Conservation (phyloP, 2,113 vertebrate genomes). For the Nycticebus coucang region DNA sequence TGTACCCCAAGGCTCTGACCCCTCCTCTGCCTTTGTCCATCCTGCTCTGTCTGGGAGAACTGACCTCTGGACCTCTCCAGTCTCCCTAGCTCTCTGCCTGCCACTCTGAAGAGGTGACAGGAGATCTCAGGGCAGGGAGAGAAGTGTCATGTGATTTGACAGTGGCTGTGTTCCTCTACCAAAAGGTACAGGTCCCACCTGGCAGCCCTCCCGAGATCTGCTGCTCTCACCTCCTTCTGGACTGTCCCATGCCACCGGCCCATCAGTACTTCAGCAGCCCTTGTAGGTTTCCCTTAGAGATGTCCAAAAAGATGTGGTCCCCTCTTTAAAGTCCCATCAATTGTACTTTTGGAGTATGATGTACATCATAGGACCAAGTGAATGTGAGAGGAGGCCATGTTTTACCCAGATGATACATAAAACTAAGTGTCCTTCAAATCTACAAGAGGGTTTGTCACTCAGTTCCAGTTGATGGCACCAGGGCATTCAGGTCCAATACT, state of each 20-base stretch:
- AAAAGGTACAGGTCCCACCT: not conserved
- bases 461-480: not conserved
- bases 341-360: not conserved
- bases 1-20: not conserved
- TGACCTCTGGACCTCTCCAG: not conserved
- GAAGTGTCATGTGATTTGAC: rapidly evolving
- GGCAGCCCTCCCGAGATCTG: not conserved
- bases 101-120: not conserved
- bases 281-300: not conserved
- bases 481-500: not conserved
- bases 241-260: not conserved
- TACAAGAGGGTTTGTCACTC: not conserved
- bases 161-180: not conserved
- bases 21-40: not conserved
- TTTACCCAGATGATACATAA: not conserved
- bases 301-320: not conserved
- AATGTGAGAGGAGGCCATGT: not conserved
- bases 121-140: not conserved
- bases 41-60: not conserved
- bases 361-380: not conserved
- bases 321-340: not conserved
- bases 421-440: not conserved
- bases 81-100: not conserved
- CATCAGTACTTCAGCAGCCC: not conserved
- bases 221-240: not conserved